Evolutionary conservation across 2,797 vertebrate genomes (phyloP), one percentile per base, ranked within the genome.

Genomic region (Gallirallus australis): DNA sequence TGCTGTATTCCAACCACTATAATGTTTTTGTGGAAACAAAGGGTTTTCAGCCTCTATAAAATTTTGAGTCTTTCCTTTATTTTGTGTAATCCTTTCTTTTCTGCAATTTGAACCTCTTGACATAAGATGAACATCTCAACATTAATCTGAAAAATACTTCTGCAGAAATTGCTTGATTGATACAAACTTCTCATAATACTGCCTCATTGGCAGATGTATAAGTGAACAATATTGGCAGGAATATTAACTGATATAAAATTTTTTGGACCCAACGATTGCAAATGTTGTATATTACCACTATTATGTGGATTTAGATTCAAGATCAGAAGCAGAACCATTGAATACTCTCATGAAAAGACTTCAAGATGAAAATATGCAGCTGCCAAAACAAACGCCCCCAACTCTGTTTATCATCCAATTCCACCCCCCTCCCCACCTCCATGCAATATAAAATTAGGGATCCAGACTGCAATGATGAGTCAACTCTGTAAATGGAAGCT

Each of bases 391-490:
- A 48, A 23, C 4, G 7, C 4, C 16, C 24, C 12, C 7, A 69
- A 1, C 61, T 69, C 40, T 37, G 40, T 39, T 91, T 37, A 45
- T 42, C 33, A 39, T 23, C 37, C n/a, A 45, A 1, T 65, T 65
- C n/a, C 19, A 2, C 6, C 10, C 0, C 4, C 4, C 8, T 2
- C 7, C 9, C 12, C 1, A 4, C 15, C n/a, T 16, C 15, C 40
- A 12, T 33, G 7, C 21, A 8, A 61, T 60, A 48, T n/a, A 72
- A 85, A 75, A 42, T 56, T 31, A 79, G 28, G 48, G 21, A 79
- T 45, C 15, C 37, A 76, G 19, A 7, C 11, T 39, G 19, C 14
- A 78, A 5, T 39, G 48, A 60, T 33, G 9, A 78, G 63, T 89
- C 71, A 60, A 42, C 23, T 9, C n/a, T 21, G 3, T 39, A 60